A percentile compares a stretch with the other conserved stretches of the same genome.
These are phyloP conservation scores for Drosophila setifemur DNA, from an alignment of 1,140 invertebrate genomes.

Conservation along the genomic window DNA sequence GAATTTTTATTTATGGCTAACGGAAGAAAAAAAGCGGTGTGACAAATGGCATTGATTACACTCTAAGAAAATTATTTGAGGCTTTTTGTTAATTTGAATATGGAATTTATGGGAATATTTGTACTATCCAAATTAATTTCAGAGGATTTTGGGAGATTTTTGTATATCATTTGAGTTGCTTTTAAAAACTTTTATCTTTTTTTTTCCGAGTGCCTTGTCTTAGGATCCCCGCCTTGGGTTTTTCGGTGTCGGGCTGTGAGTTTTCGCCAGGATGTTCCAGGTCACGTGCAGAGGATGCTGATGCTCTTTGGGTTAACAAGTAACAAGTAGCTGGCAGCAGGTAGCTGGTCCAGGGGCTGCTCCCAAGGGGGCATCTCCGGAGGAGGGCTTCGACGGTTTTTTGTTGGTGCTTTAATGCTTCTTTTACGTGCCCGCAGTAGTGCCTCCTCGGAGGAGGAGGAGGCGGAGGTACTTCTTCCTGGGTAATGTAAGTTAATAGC, in stretches of 20 bases:
- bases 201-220: background rate
- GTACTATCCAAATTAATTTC: too few relatives aligned
- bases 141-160: too few relatives aligned
- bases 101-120: too few relatives aligned
- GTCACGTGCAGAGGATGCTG: slow-evolving; percentile 57
- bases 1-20: too few relatives aligned
- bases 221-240: background rate
- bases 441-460: background rate
- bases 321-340: slow-evolving; percentile 20
- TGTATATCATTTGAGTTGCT: background rate
- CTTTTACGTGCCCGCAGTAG: slow-evolving; percentile 64
- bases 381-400: background rate
- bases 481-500: slow-evolving; percentile 76
- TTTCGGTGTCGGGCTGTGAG: background rate
- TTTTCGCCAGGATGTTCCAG: slow-evolving; percentile 32
- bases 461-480: slow-evolving; percentile 61
- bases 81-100: too few relatives aligned
- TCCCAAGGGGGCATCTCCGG: too few relatives aligned
- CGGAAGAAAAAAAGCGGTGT: too few relatives aligned
- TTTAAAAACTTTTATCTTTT: background rate
- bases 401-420: slow-evolving; percentile 66
- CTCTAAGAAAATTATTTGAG: too few relatives aligned
- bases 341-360: background rate
- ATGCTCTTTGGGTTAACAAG: slow-evolving; percentile 63
- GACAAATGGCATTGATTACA: too few relatives aligned